Evolutionary conservation across 2,113 vertebrate genomes (phyloP).

Genomic region (Eupsittula cactorum): DNA sequence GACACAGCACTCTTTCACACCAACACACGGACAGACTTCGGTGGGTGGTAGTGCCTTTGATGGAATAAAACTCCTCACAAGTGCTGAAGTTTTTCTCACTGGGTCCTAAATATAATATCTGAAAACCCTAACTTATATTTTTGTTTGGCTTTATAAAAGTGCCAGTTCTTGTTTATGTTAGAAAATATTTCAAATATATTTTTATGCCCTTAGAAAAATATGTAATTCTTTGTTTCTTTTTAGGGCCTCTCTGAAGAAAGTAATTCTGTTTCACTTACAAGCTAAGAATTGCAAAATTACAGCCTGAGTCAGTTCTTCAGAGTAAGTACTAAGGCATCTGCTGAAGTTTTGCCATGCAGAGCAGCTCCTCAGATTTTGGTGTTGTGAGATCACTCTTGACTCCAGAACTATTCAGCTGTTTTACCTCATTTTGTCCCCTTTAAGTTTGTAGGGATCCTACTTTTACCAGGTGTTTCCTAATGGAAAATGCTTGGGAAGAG

Average conservation of each 20-base stretch:
- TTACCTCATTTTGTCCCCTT: not conserved
- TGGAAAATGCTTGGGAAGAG: not conserved
- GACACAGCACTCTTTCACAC: not conserved
- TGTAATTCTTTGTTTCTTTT: not conserved
- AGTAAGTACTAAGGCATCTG: not conserved
- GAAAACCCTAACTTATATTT: not conserved
- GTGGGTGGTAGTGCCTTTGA: conserved; percentile 10
- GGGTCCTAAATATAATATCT: not conserved
- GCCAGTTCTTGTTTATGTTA: not conserved
- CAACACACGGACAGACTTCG: conserved; percentile 18
- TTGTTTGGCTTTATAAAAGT: not conserved
- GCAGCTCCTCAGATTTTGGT: not conserved
- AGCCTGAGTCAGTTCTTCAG: not conserved
- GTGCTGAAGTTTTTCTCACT: not conserved
- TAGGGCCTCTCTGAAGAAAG: not conserved
- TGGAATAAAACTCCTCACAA: conserved; percentile 11
- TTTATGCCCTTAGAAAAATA: not conserved
- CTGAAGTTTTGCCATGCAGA: not conserved
- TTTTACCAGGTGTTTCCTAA: not conserved
- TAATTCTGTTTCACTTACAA: not conserved
- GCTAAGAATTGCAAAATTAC: not conserved
- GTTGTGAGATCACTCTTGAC: not conserved
- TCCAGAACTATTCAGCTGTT: not conserved
- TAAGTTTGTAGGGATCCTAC: not conserved
- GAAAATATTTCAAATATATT: not conserved